A percentile compares a stretch with the other conserved stretches of the same genome.
Evolutionary conservation across 2,113 vertebrate species (phyloP).

Genomic region (Fulica atra): DNA sequence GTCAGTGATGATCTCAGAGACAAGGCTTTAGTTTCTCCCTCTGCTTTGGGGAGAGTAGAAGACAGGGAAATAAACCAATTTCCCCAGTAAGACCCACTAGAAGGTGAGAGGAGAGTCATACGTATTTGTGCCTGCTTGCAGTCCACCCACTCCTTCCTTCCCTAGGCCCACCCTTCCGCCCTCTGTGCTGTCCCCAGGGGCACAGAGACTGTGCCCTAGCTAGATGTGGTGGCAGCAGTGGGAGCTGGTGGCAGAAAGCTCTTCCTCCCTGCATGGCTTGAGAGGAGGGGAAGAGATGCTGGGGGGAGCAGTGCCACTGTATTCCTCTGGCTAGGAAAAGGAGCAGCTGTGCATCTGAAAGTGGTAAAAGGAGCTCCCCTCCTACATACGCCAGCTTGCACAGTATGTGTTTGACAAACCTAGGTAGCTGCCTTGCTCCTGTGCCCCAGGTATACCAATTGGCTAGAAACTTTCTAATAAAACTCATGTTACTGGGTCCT

Average conservation of each 20-base stretch:
- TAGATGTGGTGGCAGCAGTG: not conserved
- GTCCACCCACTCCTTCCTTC: conserved; percentile 60
- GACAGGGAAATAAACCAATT: not conserved
- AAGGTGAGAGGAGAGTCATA: conserved; percentile 10
- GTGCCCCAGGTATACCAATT: not conserved
- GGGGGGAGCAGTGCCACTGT: not conserved
- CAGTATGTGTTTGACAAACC: not conserved
- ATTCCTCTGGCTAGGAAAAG: not conserved
- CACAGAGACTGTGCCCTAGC: not conserved
- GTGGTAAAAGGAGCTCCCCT: not conserved
- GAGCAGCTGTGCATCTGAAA: not conserved
- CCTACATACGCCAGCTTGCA: fast-evolving
- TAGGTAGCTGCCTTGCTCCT: not conserved
- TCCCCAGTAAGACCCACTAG: not conserved
- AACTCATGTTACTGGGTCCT: not conserved
- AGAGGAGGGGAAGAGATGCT: not conserved
- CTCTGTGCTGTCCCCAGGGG: not conserved
- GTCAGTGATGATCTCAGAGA: fast-evolving
- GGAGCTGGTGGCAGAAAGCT: not conserved
- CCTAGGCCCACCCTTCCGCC: conserved; percentile 34
- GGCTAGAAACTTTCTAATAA: not conserved
- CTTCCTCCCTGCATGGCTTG: not conserved
- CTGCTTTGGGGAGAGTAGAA: not conserved
- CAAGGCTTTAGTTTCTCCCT: not conserved
- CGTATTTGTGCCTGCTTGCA: not conserved